A percentile compares a stretch with the other conserved stretches of the same genome.
Conservation (phyloP, 2,113 vertebrate species). For the Myanophis thanlyinensis region DNA sequence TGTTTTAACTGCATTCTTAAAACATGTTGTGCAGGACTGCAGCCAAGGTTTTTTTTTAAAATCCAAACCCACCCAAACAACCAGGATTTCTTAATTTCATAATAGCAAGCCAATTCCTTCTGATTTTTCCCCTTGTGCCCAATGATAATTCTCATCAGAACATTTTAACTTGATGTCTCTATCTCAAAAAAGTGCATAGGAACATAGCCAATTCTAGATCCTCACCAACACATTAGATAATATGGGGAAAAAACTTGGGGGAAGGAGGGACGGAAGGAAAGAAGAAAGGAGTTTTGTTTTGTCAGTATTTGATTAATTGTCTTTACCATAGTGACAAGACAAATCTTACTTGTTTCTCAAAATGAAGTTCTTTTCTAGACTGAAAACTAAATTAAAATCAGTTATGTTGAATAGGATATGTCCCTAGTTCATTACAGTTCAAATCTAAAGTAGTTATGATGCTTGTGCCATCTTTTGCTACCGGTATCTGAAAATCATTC, state of each 20-base stretch:
- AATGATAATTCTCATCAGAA: background rate
- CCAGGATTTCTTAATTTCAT: background rate
- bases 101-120: background rate
- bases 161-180: background rate
- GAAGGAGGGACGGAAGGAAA: too few relatives aligned
- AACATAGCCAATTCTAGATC: background rate
- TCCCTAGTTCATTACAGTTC: background rate
- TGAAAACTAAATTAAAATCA: background rate
- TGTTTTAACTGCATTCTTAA: background rate
- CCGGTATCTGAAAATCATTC: background rate
- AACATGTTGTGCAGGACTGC: background rate
- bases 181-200: background rate
- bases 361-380: background rate
- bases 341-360: background rate
- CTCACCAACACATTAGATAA: background rate
- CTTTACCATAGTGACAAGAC: background rate
- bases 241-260: background rate
- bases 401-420: background rate
- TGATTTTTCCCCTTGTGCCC: background rate
- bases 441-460: background rate
- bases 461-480: background rate
- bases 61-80: background rate
- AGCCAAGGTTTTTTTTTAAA: background rate
- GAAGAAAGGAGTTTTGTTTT: background rate
- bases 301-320: background rate